Evolutionary conservation across 2,797 vertebrate genomes (phyloP), one percentile per base, ranked within the genome.

Genomic region (Anableps anableps): DNA sequence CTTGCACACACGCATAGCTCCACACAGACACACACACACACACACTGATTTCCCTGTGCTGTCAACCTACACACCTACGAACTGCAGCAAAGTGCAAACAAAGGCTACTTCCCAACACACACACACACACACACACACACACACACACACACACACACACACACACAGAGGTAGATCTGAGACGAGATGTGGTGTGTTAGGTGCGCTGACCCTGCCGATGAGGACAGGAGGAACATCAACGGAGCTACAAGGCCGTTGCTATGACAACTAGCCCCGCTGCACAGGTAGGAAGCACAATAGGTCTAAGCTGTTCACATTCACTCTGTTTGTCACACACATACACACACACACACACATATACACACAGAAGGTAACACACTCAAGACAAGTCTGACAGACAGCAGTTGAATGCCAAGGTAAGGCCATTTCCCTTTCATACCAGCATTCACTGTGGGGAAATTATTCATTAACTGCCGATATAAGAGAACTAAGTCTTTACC

Each of bases 221-320:
- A 94, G 93, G 94, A 94, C 94, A 95, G 91, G 88, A 92, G 93
- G 92, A 94, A 94, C 94, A 94, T 94, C 92, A 93, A 89, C 93
- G 86, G 89, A 91, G 93, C 92, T 94, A 94, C 93, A 94, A 95
- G 94, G 93, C 94, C 93, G 94, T 95, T 94, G 93, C 93, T 90
- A 95, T 95, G 94, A 95, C 94, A 94, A 95, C 94, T 94, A 88
- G 91, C 86, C 92, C 90, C 84, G 86, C 93, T 94, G 89, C 92
- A 94, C 92, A 95, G 93, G 93, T 94, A 95, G 92, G 88, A 90
- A 92, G 92, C 94, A 94, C 94, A 95, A 94, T 94, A 83, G 92
- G 93, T 89, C 92, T 93, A 87, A 92, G 92, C 93, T 92, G 92
- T 92, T 89, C 93, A 89, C 90, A 89, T 85, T 88, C 83, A 85